Evolutionary conservation across 2,797 vertebrate species (phyloP).

Genomic region (Gastrophryne carolinensis): DNA sequence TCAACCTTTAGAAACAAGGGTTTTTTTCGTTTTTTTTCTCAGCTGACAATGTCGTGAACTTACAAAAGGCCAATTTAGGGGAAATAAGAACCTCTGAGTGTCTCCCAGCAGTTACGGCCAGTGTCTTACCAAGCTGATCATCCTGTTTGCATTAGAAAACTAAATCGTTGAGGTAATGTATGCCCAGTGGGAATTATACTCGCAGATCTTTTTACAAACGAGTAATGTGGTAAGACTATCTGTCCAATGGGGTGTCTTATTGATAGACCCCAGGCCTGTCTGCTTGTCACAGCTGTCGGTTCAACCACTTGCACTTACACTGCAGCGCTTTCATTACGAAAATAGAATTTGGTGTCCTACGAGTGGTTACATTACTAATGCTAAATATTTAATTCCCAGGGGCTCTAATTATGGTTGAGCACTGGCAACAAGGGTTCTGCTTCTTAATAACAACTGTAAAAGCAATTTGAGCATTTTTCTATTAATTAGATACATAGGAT

Average conservation of each 20-base stretch:
- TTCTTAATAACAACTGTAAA: conserved; percentile 99
- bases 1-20: conserved; percentile 58
- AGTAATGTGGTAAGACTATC: conserved; percentile 86
- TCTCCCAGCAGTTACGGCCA: conserved; percentile 56
- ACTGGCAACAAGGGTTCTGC: conserved; percentile 96
- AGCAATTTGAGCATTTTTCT: conserved; percentile 99
- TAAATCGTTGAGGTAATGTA: conserved; percentile 93
- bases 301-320: conserved; percentile 87
- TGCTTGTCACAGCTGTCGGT: conserved; percentile 96
- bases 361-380: conserved; percentile 98
- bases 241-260: conserved; percentile 90
- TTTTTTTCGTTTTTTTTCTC: conserved; percentile 51
- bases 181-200: conserved; percentile 88
- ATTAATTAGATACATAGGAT: conserved; percentile 99
- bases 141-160: conserved; percentile 92
- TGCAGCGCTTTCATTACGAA: conserved; percentile 96
- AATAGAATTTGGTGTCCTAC: conserved; percentile 99
- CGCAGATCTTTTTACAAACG: conserved; percentile 90
- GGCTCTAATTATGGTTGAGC: conserved; percentile 98
- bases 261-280: conserved; percentile 88
- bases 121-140: conserved; percentile 70
- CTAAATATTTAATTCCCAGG: conserved; percentile 99
- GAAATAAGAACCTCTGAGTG: conserved; percentile 24
- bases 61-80: conserved; percentile 39
- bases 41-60: conserved; percentile 62